phyloP scores from a whole-genome alignment of 2,797 vertebrate genomes.

The Sebastolobus altivelis region DNA sequence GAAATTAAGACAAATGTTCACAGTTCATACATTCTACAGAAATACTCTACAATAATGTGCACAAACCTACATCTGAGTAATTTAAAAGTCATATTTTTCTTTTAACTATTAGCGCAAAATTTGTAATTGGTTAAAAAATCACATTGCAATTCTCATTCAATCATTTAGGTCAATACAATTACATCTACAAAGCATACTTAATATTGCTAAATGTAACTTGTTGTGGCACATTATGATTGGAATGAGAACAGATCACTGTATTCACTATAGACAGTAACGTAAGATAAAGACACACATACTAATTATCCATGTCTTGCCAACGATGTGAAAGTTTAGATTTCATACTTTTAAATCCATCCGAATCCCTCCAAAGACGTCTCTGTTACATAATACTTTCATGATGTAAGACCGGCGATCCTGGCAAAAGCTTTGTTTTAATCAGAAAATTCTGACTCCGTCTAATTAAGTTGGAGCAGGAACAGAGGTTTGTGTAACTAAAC shows the following conservation, averaged over 20 bases:
- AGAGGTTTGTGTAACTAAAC: slow-evolving; percentile 50
- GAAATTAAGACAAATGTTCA: not conserved
- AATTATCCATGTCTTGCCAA: slow-evolving; percentile 39
- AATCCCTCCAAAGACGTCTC: slow-evolving; percentile 46
- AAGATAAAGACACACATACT: slow-evolving; percentile 26
- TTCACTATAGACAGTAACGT: not conserved
- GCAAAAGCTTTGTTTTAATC: slow-evolving; percentile 66
- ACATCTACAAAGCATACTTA: not conserved
- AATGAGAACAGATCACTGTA: slow-evolving; percentile 11
- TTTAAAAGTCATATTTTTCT: not conserved
- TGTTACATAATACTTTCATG: slow-evolving; percentile 52
- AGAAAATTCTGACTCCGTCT: slow-evolving; percentile 64
- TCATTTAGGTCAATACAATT: slow-evolving; percentile 11
- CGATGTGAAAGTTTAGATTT: slow-evolving; percentile 42
- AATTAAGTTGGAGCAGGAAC: slow-evolving; percentile 66
- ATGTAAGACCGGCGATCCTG: slow-evolving; percentile 56
- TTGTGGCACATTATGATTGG: slow-evolving; percentile 5
- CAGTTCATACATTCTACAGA: not conserved
- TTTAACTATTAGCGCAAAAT: not conserved
- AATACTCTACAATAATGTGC: not conserved
- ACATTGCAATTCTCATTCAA: not conserved
- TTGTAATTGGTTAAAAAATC: not conserved
- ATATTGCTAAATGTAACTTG: not conserved
- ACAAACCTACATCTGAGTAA: not conserved
- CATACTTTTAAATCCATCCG: slow-evolving; percentile 46